Percentiles rank a stretch among this genome's conserved stretches.
Evolutionary conservation across 2,888 invertebrate genomes (phyloP).

Genomic region (Catocala nupta): DNA sequence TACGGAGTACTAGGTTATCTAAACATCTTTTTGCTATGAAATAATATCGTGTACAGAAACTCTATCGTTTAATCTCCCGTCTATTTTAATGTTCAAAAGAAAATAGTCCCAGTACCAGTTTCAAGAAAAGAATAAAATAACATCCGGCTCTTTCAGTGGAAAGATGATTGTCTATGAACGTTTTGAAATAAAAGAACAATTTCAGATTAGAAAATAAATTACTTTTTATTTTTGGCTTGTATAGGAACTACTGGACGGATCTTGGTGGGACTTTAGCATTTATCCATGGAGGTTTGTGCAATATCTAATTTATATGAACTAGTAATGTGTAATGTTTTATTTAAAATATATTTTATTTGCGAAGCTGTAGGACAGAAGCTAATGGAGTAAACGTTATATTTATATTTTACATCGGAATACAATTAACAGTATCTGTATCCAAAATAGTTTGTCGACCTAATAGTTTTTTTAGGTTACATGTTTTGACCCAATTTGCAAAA

Average conservation of each 20-base stretch:
- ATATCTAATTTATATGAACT: neutral
- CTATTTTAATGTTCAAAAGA: neutral
- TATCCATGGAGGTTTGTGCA: conserved; percentile 34
- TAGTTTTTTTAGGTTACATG: no score
- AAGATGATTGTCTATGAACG: conserved; percentile 1
- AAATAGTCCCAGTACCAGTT: conserved; percentile 19
- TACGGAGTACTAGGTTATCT: neutral
- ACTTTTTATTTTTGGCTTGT: conserved; percentile 3
- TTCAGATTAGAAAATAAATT: conserved; percentile 12
- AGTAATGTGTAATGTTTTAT: neutral
- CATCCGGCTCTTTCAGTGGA: neutral
- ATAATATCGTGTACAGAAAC: neutral
- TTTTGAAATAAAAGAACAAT: conserved; percentile 7
- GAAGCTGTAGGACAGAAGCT: conserved; percentile 14
- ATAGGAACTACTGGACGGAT: conserved; percentile 48
- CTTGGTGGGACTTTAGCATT: conserved; percentile 45
- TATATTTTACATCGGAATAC: no score
- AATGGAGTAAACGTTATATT: no score
- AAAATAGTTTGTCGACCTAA: no score
- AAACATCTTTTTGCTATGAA: neutral
- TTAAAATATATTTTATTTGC: neutral
- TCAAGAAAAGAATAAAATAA: conserved; percentile 10
- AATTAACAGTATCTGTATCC: no score
- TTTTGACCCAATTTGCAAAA: conserved; percentile 10
- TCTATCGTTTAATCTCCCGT: neutral